Percentiles rank a stretch among this genome's conserved stretches.
phyloP scores from a whole-genome alignment of 2,113 vertebrate genomes.

The Hipposideros armiger region DNA sequence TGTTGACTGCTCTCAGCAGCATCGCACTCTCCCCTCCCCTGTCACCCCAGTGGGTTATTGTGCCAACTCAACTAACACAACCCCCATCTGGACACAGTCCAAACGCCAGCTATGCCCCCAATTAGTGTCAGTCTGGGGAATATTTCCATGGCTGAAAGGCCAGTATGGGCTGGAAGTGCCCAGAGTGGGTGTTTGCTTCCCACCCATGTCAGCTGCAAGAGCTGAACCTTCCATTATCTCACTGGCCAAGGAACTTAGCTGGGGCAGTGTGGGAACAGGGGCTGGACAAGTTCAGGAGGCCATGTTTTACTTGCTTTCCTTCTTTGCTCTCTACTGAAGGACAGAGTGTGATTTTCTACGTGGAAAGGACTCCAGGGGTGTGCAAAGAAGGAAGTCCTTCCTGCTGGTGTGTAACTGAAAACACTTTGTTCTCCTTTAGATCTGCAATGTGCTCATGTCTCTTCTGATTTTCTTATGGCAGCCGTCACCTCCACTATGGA shows the following conservation, averaged over 20 bases:
- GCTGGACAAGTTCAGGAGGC: conserved; percentile 15
- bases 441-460: conserved; percentile 47
- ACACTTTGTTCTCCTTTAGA: conserved; percentile 65
- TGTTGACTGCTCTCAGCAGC: conserved; percentile 59
- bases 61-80: conserved; percentile 77
- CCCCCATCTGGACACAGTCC: conserved; percentile 78
- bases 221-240: conserved; percentile 58
- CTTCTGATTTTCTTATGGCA: conserved; percentile 66
- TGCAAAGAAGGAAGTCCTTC: conserved; percentile 57
- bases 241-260: conserved; percentile 7
- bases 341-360: conserved; percentile 61
- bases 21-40: neutral
- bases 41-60: conserved; percentile 71
- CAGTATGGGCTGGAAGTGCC: conserved; percentile 77
- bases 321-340: conserved; percentile 41
- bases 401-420: conserved; percentile 52
- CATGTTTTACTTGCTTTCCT: neutral
- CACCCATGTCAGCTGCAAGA: conserved; percentile 58
- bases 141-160: conserved; percentile 81
- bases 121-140: conserved; percentile 82
- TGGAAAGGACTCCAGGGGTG: conserved; percentile 63
- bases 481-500: conserved; percentile 16
- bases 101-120: conserved; percentile 81
- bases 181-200: conserved; percentile 59
- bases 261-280: neutral